phyloP scores from a whole-genome alignment of 2,797 vertebrate species.

The Danio tinwini region DNA sequence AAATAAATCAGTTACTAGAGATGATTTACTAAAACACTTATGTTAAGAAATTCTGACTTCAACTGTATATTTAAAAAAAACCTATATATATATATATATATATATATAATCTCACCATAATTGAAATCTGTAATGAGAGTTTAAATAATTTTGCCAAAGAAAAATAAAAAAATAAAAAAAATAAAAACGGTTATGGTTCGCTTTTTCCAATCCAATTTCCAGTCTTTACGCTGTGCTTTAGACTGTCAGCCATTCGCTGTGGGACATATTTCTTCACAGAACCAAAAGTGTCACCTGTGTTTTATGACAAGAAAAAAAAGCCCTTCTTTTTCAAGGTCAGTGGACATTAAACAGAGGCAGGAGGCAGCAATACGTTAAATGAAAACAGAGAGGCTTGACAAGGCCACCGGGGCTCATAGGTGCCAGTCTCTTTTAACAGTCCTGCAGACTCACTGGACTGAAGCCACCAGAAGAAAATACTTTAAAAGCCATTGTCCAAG shows the following conservation, averaged over 20 bases:
- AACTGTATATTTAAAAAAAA: too few relatives aligned
- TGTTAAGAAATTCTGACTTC: too few relatives aligned
- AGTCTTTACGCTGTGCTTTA: slow-evolving; percentile 23
- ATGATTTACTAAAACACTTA: too few relatives aligned
- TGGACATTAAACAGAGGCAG: slow-evolving; percentile 61
- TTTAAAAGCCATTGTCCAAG: slow-evolving; percentile 63
- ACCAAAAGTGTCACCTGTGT: slow-evolving; percentile 46
- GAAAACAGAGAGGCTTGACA: slow-evolving; percentile 70
- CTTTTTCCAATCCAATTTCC: slow-evolving; percentile 43
- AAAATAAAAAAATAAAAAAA: slow-evolving; percentile 31
- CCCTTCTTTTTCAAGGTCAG: slow-evolving; percentile 58
- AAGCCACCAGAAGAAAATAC: slow-evolving; percentile 60
- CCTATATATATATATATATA: too few relatives aligned
- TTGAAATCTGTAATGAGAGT: slow-evolving; percentile 43
- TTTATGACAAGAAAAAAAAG: slow-evolving; percentile 58
- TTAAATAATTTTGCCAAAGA: not conserved
- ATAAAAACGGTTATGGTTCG: slow-evolving; percentile 11
- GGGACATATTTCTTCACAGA: slow-evolving; percentile 20
- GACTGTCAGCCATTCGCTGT: slow-evolving; percentile 33
- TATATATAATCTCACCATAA: too few relatives aligned
- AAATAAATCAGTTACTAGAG: too few relatives aligned
- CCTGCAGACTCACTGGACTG: slow-evolving; percentile 66
- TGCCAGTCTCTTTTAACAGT: slow-evolving; percentile 74
- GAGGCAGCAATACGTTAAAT: slow-evolving; percentile 67
- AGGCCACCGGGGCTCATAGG: slow-evolving; percentile 58